These are phyloP conservation scores for Menura novaehollandiae DNA, from an alignment of 2,113 vertebrate genomes.

Conservation along the genomic window DNA sequence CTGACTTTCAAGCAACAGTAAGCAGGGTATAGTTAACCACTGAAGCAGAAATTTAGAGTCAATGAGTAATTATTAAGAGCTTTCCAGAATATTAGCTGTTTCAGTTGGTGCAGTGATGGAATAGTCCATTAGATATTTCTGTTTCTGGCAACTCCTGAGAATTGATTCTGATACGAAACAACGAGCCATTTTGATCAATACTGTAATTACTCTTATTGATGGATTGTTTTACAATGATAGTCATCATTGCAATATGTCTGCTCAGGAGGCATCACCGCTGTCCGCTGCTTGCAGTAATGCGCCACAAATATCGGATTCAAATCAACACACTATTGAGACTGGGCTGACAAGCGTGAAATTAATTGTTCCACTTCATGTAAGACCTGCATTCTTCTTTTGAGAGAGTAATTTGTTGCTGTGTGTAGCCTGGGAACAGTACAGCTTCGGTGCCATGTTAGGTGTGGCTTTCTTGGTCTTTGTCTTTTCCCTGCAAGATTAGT, in stretches of 20 bases:
- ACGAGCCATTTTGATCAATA: constrained; percentile 81
- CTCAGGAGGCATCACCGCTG: constrained; percentile 69
- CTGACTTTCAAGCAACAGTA: constrained; percentile 75
- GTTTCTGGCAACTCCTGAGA: constrained; percentile 73
- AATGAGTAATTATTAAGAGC: constrained; percentile 83
- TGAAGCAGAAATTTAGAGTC: constrained; percentile 78
- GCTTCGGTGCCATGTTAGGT: constrained; percentile 38
- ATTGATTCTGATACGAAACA: constrained; percentile 82
- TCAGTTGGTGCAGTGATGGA: constrained; percentile 77
- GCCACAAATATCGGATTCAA: constrained; percentile 86
- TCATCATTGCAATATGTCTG: constrained; percentile 68
- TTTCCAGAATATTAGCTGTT: constrained; percentile 82
- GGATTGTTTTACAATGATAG: constrained; percentile 81
- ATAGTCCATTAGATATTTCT: constrained; percentile 82
- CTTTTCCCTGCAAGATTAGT: not conserved
- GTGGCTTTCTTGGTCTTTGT: constrained; percentile 52
- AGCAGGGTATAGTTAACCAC: constrained; percentile 66
- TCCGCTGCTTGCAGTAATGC: constrained; percentile 69
- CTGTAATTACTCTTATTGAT: constrained; percentile 85
- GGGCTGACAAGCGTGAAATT: constrained; percentile 97
- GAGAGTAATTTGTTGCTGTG: constrained; percentile 86
- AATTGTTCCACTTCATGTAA: constrained; percentile 98
- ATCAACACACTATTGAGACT: constrained; percentile 87
- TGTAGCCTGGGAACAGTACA: constrained; percentile 63
- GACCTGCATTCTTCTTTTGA: constrained; percentile 85